Conservation (phyloP, 2,888 invertebrate genomes). For the Euclidia mi region DNA sequence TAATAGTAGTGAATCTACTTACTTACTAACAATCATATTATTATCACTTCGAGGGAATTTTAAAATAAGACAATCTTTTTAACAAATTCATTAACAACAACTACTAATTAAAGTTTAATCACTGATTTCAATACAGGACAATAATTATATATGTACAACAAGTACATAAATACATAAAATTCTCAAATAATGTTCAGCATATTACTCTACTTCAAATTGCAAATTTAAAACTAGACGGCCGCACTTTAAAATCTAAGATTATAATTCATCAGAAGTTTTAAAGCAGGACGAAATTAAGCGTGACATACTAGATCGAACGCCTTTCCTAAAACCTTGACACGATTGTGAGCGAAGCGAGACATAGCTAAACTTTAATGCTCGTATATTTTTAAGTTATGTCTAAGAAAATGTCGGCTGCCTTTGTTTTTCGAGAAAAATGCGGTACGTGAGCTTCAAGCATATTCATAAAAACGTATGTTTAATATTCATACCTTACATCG, state of each 20-base stretch:
- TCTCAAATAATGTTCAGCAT: no score
- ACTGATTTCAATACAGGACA: no score
- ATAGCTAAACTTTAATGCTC: constrained; percentile 38
- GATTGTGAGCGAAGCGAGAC: constrained; percentile 55
- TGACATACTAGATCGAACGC: constrained; percentile 56
- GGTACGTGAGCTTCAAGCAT: neutral
- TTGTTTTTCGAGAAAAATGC: neutral
- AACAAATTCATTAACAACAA: no score
- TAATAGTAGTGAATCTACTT: no score
- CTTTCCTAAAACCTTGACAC: constrained; percentile 68
- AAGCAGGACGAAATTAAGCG: constrained; percentile 36
- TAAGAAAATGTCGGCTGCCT: constrained; percentile 15
- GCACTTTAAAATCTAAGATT: constrained; percentile 4
- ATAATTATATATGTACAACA: no score
- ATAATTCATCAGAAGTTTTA: constrained; percentile 16
- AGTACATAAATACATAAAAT: no score
- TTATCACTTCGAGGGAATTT: no score
- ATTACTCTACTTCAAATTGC: no score
- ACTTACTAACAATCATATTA: no score
- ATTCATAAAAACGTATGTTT: neutral
- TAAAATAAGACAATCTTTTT: no score
- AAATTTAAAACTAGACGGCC: no score
- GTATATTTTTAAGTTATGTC: constrained; percentile 17
- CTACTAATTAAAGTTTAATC: no score
- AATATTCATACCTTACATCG: neutral